phyloP scores from a whole-genome alignment of 2,113 vertebrate species.

The Catharus minimus region DNA sequence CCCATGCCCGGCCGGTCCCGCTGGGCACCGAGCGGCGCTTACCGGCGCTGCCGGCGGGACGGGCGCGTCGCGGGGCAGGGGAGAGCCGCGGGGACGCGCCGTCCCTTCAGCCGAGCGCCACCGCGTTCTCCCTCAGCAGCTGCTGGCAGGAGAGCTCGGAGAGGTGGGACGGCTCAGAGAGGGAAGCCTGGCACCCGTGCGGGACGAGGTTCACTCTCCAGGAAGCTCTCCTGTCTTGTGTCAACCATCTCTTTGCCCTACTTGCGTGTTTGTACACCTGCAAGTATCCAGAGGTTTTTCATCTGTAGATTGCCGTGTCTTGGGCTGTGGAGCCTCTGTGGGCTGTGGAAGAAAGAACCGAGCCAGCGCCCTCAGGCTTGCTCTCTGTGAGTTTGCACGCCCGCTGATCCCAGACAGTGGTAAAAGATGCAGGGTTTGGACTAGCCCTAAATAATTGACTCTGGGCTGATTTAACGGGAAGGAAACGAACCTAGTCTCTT shows the following conservation, averaged over 20 bases:
- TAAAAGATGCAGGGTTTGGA: background rate
- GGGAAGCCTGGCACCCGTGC: background rate
- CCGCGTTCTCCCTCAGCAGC: background rate
- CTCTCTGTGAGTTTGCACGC: background rate
- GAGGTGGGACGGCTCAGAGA: background rate
- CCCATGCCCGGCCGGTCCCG: background rate
- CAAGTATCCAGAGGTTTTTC: background rate
- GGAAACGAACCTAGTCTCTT: background rate
- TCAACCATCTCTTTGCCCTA: background rate
- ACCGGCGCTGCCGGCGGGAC: background rate
- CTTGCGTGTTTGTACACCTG: background rate
- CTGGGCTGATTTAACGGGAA: background rate
- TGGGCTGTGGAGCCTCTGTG: background rate
- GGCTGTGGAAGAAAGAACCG: background rate
- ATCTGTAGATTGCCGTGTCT: background rate
- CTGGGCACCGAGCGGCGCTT: background rate
- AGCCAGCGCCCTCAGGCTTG: background rate
- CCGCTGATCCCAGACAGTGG: background rate
- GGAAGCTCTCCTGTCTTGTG: background rate
- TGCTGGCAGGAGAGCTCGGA: background rate
- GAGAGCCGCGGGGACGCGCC: background rate
- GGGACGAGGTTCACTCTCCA: background rate
- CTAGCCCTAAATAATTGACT: background rate
- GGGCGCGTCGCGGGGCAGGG: background rate
- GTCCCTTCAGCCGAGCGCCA: background rate